A percentile compares a stretch with the other conserved stretches of the same genome.
These are phyloP conservation scores for Gila orcuttii DNA, from an alignment of 2,113 vertebrate genomes.

Conservation along the genomic window DNA sequence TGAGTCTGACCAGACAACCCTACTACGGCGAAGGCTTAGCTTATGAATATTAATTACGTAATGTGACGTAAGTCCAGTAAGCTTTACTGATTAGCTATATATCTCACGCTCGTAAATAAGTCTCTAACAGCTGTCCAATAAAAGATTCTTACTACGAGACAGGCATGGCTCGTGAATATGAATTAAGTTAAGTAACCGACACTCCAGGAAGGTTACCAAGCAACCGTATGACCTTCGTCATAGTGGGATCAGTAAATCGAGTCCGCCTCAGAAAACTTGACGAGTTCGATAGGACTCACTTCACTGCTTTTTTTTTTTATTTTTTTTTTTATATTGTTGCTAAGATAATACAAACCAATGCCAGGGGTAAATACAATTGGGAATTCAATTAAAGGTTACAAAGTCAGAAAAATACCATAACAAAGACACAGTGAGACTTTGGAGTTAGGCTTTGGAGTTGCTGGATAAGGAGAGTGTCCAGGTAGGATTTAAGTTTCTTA, in stretches of 20 bases:
- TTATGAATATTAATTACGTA: conserved; percentile 9
- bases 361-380: no score
- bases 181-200: not conserved
- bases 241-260: not conserved
- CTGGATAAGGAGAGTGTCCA: no score
- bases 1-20: not conserved
- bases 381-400: no score
- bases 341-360: not conserved
- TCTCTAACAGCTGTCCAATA: not conserved
- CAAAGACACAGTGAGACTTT: no score
- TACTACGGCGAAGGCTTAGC: not conserved
- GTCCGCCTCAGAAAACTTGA: not conserved
- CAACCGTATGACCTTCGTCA: not conserved
- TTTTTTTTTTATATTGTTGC: no score
- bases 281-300: not conserved
- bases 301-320: no score
- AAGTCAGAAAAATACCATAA: no score
- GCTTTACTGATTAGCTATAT: not conserved
- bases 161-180: conserved; percentile 10
- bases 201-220: not conserved
- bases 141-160: not conserved
- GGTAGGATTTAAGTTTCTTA: no score
- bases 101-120: not conserved
- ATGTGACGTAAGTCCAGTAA: not conserved
- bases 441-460: no score